Base-by-base conservation (phyloP, 1,140 invertebrate genomes). In the Pantala flavescens region DNA sequence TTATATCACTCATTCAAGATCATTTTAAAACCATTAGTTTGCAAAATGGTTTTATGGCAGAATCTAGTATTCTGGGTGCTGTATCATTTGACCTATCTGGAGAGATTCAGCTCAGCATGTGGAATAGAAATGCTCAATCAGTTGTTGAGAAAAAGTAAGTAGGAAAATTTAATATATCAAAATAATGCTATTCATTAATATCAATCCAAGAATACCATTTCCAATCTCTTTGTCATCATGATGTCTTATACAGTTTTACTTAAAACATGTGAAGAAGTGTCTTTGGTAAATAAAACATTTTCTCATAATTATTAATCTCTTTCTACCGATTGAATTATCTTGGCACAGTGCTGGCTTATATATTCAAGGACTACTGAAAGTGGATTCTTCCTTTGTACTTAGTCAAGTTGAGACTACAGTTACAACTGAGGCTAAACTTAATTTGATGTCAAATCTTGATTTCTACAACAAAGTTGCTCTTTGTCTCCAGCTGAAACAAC, bases 101-200 rank as follows among this genome's bases (percentile, higher is more conserved):
- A 16, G 87, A 91, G 81, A 88, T 96, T n/a, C 87, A 90, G 78
- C 86, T 96, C 16, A 95, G 93, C 77, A 80, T 96, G 11, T 97
- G 94, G 94, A 93, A 92, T 77, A 87, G 91, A 79, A 95, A 92
- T 81, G 92, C 93, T 0, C 87, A 94, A 77, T 92, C 92, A 14
- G 81, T 93, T 36, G 92, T 97, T 0, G 89, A 92, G 79, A 88
- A 90, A 81, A 88, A 85, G 89, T 91, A 83, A 85, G 84, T 77
- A 36, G 28, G 28, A 36, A 36, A 36, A 36, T 36, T 36, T 36
- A 36, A 36, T 36, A n/a, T n/a, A n/a, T n/a, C n/a, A n/a, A n/a
- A n/a, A n/a, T n/a, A n/a, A n/a, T n/a, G n/a, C n/a, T n/a, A n/a
- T n/a, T n/a, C n/a, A n/a, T n/a, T n/a, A n/a, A n/a, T n/a, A n/a